A percentile compares a stretch with the other conserved stretches of the same genome.
phyloP scores from a whole-genome alignment of 2,797 vertebrate species.

The Botia almorhae region DNA sequence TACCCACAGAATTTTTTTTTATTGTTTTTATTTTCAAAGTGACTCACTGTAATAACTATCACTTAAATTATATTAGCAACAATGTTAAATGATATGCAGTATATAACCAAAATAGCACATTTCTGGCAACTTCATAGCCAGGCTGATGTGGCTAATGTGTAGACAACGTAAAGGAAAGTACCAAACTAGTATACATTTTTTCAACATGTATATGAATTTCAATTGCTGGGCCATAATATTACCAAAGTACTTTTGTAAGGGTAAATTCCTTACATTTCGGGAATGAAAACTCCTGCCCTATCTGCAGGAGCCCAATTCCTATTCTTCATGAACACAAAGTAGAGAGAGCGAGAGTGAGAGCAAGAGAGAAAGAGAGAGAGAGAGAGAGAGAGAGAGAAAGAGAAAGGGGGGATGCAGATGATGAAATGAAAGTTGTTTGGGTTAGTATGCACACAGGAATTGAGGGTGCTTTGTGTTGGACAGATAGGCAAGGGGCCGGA shows the following conservation, averaged over 20 bases:
- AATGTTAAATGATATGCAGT: constrained; percentile 7
- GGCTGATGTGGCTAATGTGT: background rate
- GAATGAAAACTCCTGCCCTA: constrained; percentile 31
- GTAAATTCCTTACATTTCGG: constrained; percentile 4
- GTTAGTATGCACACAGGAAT: constrained; percentile 28
- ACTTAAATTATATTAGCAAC: background rate
- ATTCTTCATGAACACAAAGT: constrained; percentile 45
- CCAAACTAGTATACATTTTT: too few species aligned
- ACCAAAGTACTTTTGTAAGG: constrained; percentile 36
- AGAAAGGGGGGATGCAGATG: constrained; percentile 11
- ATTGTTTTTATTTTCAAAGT: too few species aligned
- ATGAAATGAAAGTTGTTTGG: constrained; percentile 34
- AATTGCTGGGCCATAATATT: background rate
- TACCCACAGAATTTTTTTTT: too few species aligned
- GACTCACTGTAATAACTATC: background rate
- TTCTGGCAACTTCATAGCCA: background rate
- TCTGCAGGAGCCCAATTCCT: constrained; percentile 38
- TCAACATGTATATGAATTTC: too few species aligned
- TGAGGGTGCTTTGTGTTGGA: constrained; percentile 20
- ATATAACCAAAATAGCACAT: too few species aligned
- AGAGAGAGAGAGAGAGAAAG: too few species aligned
- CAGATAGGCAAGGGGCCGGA: constrained; percentile 4
- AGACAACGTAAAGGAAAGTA: too few species aligned
- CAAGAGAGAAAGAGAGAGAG: too few species aligned
- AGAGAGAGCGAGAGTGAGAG: constrained; percentile 9